Evolutionary conservation across 35 echinoderm and acorn worm genomes (phyloP), one percentile per base, ranked within the genome.

Genomic region (Hemicentrotus pulcherrimus): DNA sequence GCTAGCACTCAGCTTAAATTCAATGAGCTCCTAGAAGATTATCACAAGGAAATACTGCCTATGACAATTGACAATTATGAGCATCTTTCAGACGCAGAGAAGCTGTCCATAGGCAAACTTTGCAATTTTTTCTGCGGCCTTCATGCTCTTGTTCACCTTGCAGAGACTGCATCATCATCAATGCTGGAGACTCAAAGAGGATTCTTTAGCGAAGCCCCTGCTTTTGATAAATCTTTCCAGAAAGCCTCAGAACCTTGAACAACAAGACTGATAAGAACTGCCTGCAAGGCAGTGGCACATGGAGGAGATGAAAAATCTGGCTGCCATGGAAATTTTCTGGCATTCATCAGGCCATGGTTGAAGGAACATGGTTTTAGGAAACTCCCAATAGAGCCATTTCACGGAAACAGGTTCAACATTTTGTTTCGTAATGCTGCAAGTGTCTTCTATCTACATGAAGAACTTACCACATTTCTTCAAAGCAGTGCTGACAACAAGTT

Each of bases 301-400:
- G 91, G 94, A 28, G 96, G 96, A 24, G 96, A 97, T 86, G 52
- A 95, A 86, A 92, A 95, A 32, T 70, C 47, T 93, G 96, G 96
- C 1, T 95, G 94, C 46, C 46, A 92, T 95, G 96, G 94, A 45
- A 9, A 47, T 28, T 96, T 96, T 47, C 2, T 45, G n/a, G 85
- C 47, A 2, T 96, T 48, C 86, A 24, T 94, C 6, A 86, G 92
- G 47, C 55, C 94, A 31, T 46, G 12, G 13, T 32, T 92, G 9
- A 48, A 95, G n/a, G 86, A 94, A 32, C 46, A 96, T n/a, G 95
- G 94, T 48, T 61, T 96, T 13, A 47, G 58, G 4, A 28, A 30
- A 41, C 31, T 95, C 19, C 94, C 94, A 11, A 31, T 97, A 35
- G 90, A 92, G 32, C 88, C 48, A 12, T 96, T 94, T 48, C 12